Conservation (phyloP, 2,113 vertebrate genomes). For the Isurus oxyrinchus region DNA sequence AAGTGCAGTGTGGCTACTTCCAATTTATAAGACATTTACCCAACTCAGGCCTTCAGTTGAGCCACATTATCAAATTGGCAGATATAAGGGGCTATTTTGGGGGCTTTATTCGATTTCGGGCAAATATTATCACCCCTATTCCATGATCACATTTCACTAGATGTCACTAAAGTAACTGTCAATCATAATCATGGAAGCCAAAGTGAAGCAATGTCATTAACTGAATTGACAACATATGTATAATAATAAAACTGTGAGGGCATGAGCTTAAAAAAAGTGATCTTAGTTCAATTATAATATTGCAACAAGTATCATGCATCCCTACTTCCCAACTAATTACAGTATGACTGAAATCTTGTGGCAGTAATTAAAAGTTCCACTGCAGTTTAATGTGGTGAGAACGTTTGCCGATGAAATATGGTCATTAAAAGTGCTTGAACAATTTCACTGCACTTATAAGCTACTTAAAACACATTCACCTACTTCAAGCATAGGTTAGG, state of each 20-base stretch:
- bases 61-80: background rate
- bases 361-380: background rate
- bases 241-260: background rate
- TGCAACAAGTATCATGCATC: background rate
- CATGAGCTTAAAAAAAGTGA: background rate
- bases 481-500: background rate
- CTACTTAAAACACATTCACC: background rate
- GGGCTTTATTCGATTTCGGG: background rate
- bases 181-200: background rate
- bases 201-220: background rate
- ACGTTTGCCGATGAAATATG: constrained; percentile 2
- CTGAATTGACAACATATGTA: background rate
- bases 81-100: background rate
- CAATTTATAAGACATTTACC: background rate
- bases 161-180: background rate
- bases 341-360: background rate
- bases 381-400: background rate
- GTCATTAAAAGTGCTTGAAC: background rate
- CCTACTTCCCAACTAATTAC: background rate
- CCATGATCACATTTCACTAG: background rate
- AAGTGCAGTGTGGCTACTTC: background rate
- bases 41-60: background rate
- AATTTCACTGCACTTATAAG: background rate
- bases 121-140: background rate
- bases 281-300: background rate